These are phyloP conservation scores for Drosophila ochracea DNA, from an alignment of 2,888 invertebrate species.

Conservation along the genomic window DNA sequence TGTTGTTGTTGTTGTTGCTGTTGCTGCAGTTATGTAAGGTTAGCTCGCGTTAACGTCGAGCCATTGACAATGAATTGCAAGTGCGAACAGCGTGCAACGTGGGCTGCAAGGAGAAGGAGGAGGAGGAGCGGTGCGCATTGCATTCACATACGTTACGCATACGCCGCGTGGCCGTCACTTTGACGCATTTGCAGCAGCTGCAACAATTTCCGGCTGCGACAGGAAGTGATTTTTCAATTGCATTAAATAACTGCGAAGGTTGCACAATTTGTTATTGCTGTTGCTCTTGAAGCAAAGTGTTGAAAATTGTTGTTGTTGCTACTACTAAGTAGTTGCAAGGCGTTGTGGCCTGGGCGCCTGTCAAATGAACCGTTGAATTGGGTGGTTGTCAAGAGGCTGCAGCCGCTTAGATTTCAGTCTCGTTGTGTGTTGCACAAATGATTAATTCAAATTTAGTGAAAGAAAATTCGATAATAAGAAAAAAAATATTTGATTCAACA, in stretches of 20 bases:
- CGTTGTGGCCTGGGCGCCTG: conserved; percentile 13
- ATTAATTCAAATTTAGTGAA: background rate
- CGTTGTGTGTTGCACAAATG: background rate
- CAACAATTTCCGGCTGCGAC: conserved; percentile 66
- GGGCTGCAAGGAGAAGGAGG: conserved; percentile 16
- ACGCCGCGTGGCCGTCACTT: conserved; percentile 60
- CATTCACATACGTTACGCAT: conserved; percentile 60
- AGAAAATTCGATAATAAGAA: background rate
- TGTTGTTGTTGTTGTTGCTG: conserved; percentile 42
- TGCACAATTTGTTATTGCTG: conserved; percentile 25
- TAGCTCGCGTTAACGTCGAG: conserved; percentile 52
- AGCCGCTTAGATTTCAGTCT: background rate
- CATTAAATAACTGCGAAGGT: conserved; percentile 42
- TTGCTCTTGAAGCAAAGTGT: conserved; percentile 13
- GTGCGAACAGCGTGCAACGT: conserved; percentile 48
- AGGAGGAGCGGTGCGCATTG: conserved; percentile 10
- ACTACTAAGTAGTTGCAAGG: conserved; percentile 4
- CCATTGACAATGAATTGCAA: conserved; percentile 77
- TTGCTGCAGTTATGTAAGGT: conserved; percentile 64
- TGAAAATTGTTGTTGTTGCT: background rate
- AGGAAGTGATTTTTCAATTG: conserved; percentile 60
- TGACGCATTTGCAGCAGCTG: conserved; percentile 41
- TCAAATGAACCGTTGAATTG: conserved; percentile 30
- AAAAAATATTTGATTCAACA: background rate
- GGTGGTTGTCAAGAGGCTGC: conserved; percentile 7